Conservation (phyloP, 2,888 invertebrate genomes). For the Tetranychus truncatus region DNA sequence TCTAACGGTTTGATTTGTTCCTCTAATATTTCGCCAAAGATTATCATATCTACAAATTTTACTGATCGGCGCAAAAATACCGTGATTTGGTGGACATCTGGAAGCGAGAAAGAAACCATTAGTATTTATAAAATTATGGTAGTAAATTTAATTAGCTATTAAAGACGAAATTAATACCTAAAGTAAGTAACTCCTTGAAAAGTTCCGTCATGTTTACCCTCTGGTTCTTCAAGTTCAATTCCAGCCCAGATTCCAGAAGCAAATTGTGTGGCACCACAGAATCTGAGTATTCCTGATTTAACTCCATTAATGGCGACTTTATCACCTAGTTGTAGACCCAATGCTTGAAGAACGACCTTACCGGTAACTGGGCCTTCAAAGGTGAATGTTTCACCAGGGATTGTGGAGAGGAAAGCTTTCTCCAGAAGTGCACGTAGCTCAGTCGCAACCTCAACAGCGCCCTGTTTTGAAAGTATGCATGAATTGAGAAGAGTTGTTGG, state of each 20-base stretch:
- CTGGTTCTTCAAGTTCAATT: slow-evolving; percentile 37
- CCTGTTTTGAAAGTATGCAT: background rate
- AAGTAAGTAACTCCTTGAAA: slow-evolving; percentile 35
- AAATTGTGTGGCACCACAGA: slow-evolving; percentile 24
- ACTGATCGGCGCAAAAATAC: slow-evolving; percentile 36
- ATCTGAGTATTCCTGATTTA: slow-evolving; percentile 26
- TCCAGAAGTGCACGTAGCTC: slow-evolving; percentile 31
- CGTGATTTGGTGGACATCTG: slow-evolving; percentile 35
- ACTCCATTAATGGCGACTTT: slow-evolving; percentile 30
- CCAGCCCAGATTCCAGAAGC: slow-evolving; percentile 38
- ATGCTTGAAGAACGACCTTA: slow-evolving; percentile 32
- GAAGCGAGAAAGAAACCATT: background rate
- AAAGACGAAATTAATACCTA: slow-evolving; percentile 7
- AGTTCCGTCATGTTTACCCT: slow-evolving; percentile 38
- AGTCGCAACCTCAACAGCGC: slow-evolving; percentile 1
- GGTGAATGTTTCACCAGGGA: slow-evolving; percentile 28
- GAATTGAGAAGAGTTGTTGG: slow-evolving; percentile 9
- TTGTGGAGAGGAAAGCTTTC: slow-evolving; percentile 22
- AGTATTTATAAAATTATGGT: too few relatives aligned
- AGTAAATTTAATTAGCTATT: background rate
- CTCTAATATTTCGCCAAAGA: background rate
- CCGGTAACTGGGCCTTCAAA: slow-evolving; percentile 29
- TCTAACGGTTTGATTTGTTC: slow-evolving; percentile 14
- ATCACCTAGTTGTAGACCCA: slow-evolving; percentile 35
- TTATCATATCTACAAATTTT: slow-evolving; percentile 32